phyloP scores from a whole-genome alignment of 1,140 invertebrate genomes.

The Potamilus streckersoni region DNA sequence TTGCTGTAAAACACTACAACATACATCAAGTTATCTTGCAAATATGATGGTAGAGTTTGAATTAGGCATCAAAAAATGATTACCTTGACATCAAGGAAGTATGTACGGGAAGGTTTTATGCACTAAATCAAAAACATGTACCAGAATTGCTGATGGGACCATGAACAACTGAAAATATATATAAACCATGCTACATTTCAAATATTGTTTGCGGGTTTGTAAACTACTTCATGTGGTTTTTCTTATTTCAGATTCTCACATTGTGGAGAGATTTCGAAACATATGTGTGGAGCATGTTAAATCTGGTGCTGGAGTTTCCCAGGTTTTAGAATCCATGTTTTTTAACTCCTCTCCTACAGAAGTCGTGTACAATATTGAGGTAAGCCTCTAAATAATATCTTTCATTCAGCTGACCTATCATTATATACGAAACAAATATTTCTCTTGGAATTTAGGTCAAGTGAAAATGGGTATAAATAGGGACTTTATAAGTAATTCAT shows the following conservation, averaged over 20 bases:
- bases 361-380: constrained; percentile 77
- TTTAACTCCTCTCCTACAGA: constrained; percentile 81
- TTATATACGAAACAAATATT: background rate
- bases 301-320: constrained; percentile 56
- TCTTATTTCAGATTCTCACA: constrained; percentile 69
- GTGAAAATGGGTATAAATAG: too few relatives aligned
- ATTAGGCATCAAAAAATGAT: too few relatives aligned
- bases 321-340: constrained; percentile 79
- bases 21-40: too few relatives aligned
- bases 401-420: background rate
- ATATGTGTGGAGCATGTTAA: constrained; percentile 66
- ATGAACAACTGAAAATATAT: background rate
- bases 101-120: background rate
- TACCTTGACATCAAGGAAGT: background rate
- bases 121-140: background rate
- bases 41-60: too few relatives aligned
- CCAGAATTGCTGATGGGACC: background rate
- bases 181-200: background rate
- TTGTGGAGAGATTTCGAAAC: constrained; percentile 76
- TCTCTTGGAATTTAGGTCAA: too few relatives aligned
- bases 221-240: background rate
- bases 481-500: too few relatives aligned
- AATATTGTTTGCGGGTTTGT: background rate
- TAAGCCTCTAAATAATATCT: constrained; percentile 23
- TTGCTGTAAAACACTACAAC: too few relatives aligned